Percentiles rank a stretch among this genome's conserved stretches.
Evolutionary conservation across 2,797 vertebrate genomes (phyloP).

Genomic region (Morus bassanus): DNA sequence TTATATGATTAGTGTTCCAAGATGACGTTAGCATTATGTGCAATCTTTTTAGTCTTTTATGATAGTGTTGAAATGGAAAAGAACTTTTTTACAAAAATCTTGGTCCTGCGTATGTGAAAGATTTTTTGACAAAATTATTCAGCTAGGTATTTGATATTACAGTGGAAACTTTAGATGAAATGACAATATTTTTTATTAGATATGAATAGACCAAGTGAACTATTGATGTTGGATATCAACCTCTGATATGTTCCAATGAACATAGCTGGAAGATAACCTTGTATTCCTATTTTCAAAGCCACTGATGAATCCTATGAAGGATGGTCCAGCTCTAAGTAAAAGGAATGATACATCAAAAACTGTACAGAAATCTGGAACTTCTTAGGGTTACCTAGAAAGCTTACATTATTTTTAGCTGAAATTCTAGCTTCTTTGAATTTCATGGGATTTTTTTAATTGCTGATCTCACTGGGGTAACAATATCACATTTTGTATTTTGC

Average conservation of each 20-base stretch:
- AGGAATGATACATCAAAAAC: neutral
- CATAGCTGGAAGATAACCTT: neutral
- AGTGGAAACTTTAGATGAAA: neutral
- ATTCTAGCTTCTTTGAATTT: neutral
- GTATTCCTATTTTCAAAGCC: neutral
- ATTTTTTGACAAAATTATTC: neutral
- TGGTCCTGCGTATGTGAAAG: neutral
- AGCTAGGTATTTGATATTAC: neutral
- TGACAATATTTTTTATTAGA: neutral
- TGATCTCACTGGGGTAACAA: neutral
- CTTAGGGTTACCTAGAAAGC: neutral
- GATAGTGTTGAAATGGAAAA: neutral
- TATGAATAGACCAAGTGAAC: neutral
- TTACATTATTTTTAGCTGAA: neutral
- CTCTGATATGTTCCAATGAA: neutral
- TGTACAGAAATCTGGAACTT: neutral
- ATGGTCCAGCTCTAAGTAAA: neutral
- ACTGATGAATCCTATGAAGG: neutral
- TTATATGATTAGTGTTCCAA: neutral
- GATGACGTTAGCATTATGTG: neutral
- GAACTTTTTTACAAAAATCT: neutral
- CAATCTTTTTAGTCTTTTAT: neutral
- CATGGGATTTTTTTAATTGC: neutral
- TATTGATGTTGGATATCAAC: neutral
- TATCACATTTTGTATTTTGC: neutral